Evolutionary conservation across 2,113 vertebrate genomes (phyloP), one percentile per base, ranked within the genome.

Genomic region (Leptocoma aspasia): DNA sequence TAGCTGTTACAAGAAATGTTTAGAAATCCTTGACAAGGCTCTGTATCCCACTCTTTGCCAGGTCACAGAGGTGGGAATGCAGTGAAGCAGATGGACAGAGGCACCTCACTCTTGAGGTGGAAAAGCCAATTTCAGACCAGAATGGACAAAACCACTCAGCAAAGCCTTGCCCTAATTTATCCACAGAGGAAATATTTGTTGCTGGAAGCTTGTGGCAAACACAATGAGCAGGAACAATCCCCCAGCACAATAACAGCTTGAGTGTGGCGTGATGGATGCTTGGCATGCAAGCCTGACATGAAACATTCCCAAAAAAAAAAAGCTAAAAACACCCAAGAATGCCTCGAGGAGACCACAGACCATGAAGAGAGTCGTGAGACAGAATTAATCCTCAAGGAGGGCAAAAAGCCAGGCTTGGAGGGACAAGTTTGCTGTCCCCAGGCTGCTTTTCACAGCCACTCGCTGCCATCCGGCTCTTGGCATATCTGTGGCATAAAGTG

Each of bases 341-440:
- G 94, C 96, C 94, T 96, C 13, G 26, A 96, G 91, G 89, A 95
- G 86, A 88, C 31, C 73, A 73, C 57, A 50, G 35, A 80, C 41
- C 72, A 59, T 71, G 49, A 80, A 56, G 15, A 76, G 68, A 93
- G 84, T 49, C 4, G 2, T 37, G 60, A 94, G 45, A 60, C 37
- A 83, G 56, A 81, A 86, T 65, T 76, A 92, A 87, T 85, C 45
- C 69, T 82, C 79, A 30, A 57, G 54, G 44, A 71, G 12, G 63
- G 28, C 23, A 56, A 52, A 87, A 56, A 57, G 42, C 41, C 63
- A 87, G 16, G 47, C 8, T 57, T 42, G 16, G 59, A 87, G 39
- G 71, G 54, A 82, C 45, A 66, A 23, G 7, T 78, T 84, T 57
- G 71, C n/a, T 75, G 70, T 53, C n/a, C 39, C 26, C 35, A 39